Conservation (phyloP, 2,113 vertebrate genomes). For the Cromileptes altivelis region DNA sequence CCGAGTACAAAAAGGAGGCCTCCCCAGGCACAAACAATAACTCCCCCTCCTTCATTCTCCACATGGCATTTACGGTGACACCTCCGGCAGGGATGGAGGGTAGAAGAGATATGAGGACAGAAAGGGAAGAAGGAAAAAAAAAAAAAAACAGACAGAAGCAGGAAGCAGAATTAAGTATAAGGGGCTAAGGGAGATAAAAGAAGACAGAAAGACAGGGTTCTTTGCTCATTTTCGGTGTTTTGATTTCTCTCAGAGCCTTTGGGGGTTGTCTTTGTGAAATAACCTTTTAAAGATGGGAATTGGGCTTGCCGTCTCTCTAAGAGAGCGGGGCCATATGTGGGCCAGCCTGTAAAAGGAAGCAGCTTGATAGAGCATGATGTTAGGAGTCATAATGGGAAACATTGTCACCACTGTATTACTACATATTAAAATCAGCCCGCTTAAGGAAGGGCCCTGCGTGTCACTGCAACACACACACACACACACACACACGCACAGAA, state of each 20-base stretch:
- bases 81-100: constrained; percentile 47
- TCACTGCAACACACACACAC: constrained; percentile 42
- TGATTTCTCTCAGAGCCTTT: constrained; percentile 58
- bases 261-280: constrained; percentile 70
- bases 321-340: constrained; percentile 61
- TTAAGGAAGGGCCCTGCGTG: constrained; percentile 10
- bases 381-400: constrained; percentile 55
- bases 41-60: constrained; percentile 40
- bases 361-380: constrained; percentile 41
- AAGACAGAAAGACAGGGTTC: constrained; percentile 42
- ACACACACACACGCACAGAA: constrained; percentile 38
- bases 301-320: constrained; percentile 47
- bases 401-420: constrained; percentile 57
- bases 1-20: constrained; percentile 41
- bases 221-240: constrained; percentile 70
- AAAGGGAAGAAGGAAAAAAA: not conserved
- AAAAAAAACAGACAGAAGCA: constrained; percentile 30
- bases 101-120: constrained; percentile 47
- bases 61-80: constrained; percentile 69
- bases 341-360: constrained; percentile 48
- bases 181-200: constrained; percentile 62
- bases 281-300: constrained; percentile 66
- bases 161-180: constrained; percentile 52
- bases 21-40: constrained; percentile 64
- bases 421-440: constrained; percentile 60